Conservation (phyloP, 1,140 invertebrate species). For the Musca domestica region DNA sequence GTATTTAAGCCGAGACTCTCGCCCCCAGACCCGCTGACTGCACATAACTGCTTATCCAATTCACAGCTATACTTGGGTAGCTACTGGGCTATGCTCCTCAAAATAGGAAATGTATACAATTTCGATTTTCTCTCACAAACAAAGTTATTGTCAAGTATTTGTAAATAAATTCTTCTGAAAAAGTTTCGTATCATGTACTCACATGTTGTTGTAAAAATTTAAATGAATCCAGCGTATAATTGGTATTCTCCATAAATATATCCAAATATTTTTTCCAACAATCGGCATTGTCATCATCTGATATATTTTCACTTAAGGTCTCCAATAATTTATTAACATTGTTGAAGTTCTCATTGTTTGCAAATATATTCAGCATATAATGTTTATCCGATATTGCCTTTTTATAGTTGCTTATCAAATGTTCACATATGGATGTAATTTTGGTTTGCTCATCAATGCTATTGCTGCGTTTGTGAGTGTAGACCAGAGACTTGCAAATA, state of each 20-base stretch:
- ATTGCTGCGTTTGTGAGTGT: constrained; percentile 2
- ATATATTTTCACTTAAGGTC: neutral
- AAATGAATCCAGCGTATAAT: neutral
- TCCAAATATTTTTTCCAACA: constrained; percentile 14
- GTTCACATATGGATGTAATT: neutral
- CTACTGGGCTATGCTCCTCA: too few species aligned
- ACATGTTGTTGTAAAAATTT: constrained; percentile 11
- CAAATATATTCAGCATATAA: constrained; percentile 30
- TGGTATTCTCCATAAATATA: constrained; percentile 14
- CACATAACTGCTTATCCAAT: too few species aligned
- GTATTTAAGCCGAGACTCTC: too few species aligned
- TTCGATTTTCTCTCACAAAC: too few species aligned
- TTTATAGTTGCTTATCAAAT: neutral
- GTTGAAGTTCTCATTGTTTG: constrained; percentile 10
- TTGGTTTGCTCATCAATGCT: neutral
- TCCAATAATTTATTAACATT: constrained; percentile 12
- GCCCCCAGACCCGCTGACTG: too few species aligned
- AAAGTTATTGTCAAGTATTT: too few species aligned
- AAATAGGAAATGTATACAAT: too few species aligned
- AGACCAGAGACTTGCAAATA: constrained; percentile 33
- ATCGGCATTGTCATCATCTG: neutral
- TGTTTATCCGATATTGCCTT: neutral
- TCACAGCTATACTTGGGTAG: too few species aligned
- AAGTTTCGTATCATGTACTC: neutral
- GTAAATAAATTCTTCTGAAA: too few species aligned